Percentiles rank a stretch among this genome's conserved stretches.
These are phyloP conservation scores for Choloepus hoffmanni DNA, from an alignment of 2,113 vertebrate genomes.

Conservation along the genomic window DNA sequence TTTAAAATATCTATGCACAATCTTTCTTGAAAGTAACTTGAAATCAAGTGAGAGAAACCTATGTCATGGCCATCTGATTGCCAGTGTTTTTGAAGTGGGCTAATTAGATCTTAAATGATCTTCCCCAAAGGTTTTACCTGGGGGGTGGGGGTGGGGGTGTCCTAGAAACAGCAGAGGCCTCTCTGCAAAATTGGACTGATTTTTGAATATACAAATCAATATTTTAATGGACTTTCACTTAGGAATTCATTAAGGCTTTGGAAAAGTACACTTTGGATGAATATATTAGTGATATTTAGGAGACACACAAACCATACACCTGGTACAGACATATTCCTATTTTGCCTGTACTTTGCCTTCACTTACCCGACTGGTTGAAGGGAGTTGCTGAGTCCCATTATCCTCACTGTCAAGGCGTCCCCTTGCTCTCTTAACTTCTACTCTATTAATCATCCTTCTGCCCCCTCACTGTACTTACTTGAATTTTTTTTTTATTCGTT, in stretches of 20 bases:
- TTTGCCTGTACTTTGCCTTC: neutral
- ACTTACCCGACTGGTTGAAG: neutral
- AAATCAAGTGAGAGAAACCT: neutral
- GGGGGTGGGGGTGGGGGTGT: neutral
- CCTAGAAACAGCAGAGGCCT: neutral
- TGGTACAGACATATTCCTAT: neutral
- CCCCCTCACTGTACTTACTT: neutral
- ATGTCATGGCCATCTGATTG: neutral
- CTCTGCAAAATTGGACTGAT: neutral
- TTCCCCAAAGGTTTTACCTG: neutral
- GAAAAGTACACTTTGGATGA: neutral
- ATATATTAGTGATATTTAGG: neutral
- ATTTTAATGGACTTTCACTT: constrained; percentile 14
- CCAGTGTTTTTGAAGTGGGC: neutral
- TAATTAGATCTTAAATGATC: neutral
- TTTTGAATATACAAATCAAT: neutral
- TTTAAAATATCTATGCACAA: neutral
- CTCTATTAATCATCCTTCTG: neutral
- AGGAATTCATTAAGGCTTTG: neutral
- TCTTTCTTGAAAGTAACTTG: constrained; percentile 21
- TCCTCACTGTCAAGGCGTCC: neutral
- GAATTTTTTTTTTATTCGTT: neutral
- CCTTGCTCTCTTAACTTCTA: neutral
- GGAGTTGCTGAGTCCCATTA: neutral
- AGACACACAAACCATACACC: neutral